Evolutionary conservation across 1,140 invertebrate genomes (phyloP), one percentile per base, ranked within the genome.

Genomic region (Cherax destructor): DNA sequence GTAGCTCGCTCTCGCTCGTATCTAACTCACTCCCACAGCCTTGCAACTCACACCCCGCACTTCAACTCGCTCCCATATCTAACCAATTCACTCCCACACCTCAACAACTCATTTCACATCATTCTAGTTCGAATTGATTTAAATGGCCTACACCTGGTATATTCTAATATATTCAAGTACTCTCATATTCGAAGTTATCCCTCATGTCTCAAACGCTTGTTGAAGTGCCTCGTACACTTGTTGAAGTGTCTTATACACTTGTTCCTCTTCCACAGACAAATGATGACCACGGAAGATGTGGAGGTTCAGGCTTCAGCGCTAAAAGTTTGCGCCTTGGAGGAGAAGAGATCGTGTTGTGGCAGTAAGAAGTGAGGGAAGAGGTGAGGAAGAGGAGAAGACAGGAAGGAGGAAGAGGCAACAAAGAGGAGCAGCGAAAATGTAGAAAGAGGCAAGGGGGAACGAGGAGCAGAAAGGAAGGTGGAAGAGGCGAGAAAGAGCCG

Each of bases 211-310:
- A 41, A 1, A 41, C 30, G 2, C 30, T 41, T 41, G 30, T 41
- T 41, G 30, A 41, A 41, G 30, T 41, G 30, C 2, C 30, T 41
- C 30, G 2, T 41, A 41, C 30, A 41, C 30, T 41, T 41, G 30
- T 2, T 41, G 30, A n/a, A 18, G 52, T 13, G 10, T 47, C 49
- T 56, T n/a, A 49, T 56, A 24, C 72, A 77, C 11, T 21, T 81
- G 30, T 13, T 24, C n/a, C 21, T 72, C 52, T 16, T 21, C 72
- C 81, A 56, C 93, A 95, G 95, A 92, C 93, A 95, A 90, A 94
- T 95, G 94, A 93, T 95, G 50, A 95, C 94, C 16, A 94, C 94
- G 80, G 95, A 95, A 93, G 95, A 95, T 93, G 92, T 95, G 21
- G 95, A 95, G 92, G 94, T 95, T 21, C 94, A 95, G 93, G 94